Evolutionary conservation across 2,113 vertebrate genomes (phyloP), one percentile per base, ranked within the genome.

Genomic region (Chaetodon auriga): DNA sequence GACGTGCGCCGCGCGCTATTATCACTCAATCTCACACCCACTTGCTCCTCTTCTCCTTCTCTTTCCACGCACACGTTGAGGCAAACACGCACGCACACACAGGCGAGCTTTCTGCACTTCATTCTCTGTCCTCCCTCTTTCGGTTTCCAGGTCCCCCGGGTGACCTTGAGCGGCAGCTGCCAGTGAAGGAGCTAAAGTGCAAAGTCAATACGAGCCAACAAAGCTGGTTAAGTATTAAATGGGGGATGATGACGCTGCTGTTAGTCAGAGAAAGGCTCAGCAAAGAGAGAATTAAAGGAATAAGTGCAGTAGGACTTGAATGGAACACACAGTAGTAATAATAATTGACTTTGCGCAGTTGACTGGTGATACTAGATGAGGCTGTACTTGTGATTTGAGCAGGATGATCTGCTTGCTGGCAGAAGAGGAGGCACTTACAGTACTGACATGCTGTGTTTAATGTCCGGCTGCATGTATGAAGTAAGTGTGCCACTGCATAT

Each of bases 221-320:
- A 80, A 87, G 86, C 90, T 90, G 86, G 91, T 91, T 93, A 93
- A 86, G 92, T 91, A 93, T 92, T 92, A 93, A 92, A 92, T 81
- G 63, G 81, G 81, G 58, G 78, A 77, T 87, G 80, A 91, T 89
- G 88, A 75, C 65, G 45, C 58, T 21, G 86, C 69, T 3, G 76
- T 89, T 80, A 60, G 81, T 70, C 55, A 43, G 81, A 75, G 82
- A 81, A 84, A 82, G 54, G 71, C 83, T 74, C 76, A 55, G 79
- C 68, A 55, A 30, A 78, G 68, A 75, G 69, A 53, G 82, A 51
- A 72, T 65, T 78, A 2, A 49, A 69, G 63, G 63, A 72, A 58
- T 51, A 71, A 45, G 58, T 60, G 75, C 73, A n/a, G 75, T 36
- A 15, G 3, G 74, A 83, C 65, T 74, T 64, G 76, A 84, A 86